Evolutionary conservation across 2,888 invertebrate genomes (phyloP).

Genomic region (Yponomeuta plumbellus): DNA sequence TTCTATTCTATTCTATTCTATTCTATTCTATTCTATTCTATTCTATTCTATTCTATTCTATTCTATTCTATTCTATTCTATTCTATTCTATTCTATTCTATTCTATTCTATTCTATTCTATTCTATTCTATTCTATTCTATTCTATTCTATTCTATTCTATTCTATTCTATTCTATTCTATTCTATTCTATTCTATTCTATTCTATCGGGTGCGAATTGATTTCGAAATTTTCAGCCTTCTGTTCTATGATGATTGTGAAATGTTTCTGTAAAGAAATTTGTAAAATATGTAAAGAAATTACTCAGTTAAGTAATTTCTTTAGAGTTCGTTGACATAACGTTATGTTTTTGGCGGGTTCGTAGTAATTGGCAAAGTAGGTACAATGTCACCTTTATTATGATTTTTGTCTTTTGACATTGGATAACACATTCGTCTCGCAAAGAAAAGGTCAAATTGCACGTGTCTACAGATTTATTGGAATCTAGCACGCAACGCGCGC

Average conservation of each 20-base stretch:
- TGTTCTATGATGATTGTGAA: conserved; percentile 52
- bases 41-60: too few species aligned
- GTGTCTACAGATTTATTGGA: not conserved
- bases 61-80: too few species aligned
- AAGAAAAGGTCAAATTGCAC: not conserved
- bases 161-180: too few species aligned
- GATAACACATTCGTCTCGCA: not conserved
- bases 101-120: too few species aligned
- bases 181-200: too few species aligned
- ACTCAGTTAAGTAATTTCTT: conserved; percentile 52
- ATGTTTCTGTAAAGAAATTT: conserved; percentile 31
- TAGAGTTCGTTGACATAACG: conserved; percentile 47
- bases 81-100: too few species aligned
- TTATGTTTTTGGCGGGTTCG: conserved; percentile 40
- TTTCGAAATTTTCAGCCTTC: conserved; percentile 58
- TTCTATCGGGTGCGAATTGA: conserved; percentile 58
- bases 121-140: too few species aligned
- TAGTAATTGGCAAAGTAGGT: conserved; percentile 45
- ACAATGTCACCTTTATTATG: conserved; percentile 48
- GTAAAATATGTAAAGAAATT: too few species aligned
- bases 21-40: too few species aligned
- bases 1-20: too few species aligned
- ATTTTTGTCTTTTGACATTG: conserved; percentile 34
- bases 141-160: too few species aligned
- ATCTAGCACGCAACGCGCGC: not conserved